phyloP scores from a whole-genome alignment of 2,888 invertebrate species.

The Agrotis ipsilon region DNA sequence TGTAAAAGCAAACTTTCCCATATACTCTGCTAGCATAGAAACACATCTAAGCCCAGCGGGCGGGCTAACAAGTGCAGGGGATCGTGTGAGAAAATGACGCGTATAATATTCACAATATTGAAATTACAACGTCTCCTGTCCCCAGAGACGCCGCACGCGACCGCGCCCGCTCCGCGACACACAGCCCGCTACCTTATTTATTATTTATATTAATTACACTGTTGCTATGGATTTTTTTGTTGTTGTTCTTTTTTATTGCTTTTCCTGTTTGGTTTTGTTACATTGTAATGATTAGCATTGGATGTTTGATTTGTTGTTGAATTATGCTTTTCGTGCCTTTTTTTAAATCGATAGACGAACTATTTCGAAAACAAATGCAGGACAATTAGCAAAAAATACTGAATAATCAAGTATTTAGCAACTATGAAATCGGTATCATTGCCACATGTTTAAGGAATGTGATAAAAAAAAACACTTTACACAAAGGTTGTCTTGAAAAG shows the following conservation, averaged over 20 bases:
- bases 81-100: conserved; percentile 85
- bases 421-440: too few relatives aligned
- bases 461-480: too few relatives aligned
- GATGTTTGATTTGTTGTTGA: conserved; percentile 22
- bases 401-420: too few relatives aligned
- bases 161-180: conserved; percentile 71
- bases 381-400: too few relatives aligned
- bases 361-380: too few relatives aligned
- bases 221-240: conserved; percentile 73
- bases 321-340: not conserved
- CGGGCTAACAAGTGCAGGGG: conserved; percentile 71
- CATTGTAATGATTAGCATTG: conserved; percentile 34
- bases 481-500: too few relatives aligned
- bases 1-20: conserved; percentile 32
- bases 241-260: conserved; percentile 63
- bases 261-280: conserved; percentile 45
- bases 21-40: conserved; percentile 49
- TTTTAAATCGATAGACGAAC: not conserved
- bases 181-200: conserved; percentile 80
- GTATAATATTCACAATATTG: conserved; percentile 86
- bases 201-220: conserved; percentile 86
- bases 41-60: conserved; percentile 67
- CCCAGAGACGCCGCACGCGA: conserved; percentile 75
- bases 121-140: conserved; percentile 74
- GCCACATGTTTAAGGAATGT: too few relatives aligned